Base-by-base conservation (phyloP, 2,797 vertebrate genomes). In the Chaetophractus vellerosus region DNA sequence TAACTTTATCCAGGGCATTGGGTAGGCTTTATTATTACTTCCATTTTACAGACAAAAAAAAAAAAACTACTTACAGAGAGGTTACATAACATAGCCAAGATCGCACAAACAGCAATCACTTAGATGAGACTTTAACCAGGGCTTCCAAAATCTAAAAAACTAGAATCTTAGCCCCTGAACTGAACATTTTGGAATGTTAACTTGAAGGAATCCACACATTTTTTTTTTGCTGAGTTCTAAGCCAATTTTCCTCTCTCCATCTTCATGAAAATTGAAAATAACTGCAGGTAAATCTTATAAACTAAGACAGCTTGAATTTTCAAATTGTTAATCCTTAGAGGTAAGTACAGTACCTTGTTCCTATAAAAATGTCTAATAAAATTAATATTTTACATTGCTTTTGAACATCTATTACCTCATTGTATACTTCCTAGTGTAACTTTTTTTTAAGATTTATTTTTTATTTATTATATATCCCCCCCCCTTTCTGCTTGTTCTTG, bases 161-260 rank as follows among this genome's bases (percentile, higher is more conserved):
- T 38, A 31, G 71, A 66, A 18, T 59, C 68, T 23, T n/a, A 41
- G 74, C 33, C 24, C 26, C 11, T 78, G 61, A 78, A 33, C 23
- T 52, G 14, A 15, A 28, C 64, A 50, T 88, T 88, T 88, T 88
- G n/a, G 33, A 57, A 89, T 68, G 48, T 79, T 78, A 79, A n/a
- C 59, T 55, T 68, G 48, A n/a, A 68, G 24, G 11, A 68, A 57
- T 57, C 8, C 74, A 19, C 15, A 10, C 8, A 68, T 79, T 89
- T 64, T 59, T 89, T 64, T 59, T 88, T 48, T 55, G 19, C 48
- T 28, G 52, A 24, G 33, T 68, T 79, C 48, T 57, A 89, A 41
- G 14, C 33, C 48, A 55, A 68, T n/a, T 16, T 68, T 89, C 36
- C 33, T 89, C 74, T 55, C n/a, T 36, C 33, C 41, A 24, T 68